These are phyloP conservation scores for Unio pictorum DNA, from an alignment of 2,888 invertebrate genomes.

Conservation along the genomic window DNA sequence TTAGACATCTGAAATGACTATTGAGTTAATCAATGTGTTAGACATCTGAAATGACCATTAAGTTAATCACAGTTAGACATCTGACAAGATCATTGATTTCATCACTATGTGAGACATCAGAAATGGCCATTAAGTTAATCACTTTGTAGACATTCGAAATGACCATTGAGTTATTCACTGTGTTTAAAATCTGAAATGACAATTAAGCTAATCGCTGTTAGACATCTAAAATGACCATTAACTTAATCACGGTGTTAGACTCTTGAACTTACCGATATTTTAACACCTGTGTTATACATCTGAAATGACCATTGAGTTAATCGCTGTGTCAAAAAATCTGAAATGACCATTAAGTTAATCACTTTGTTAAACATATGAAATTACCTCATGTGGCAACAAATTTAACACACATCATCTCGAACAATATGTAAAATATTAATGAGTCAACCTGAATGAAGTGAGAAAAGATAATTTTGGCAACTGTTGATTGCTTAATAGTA, in stretches of 20 bases:
- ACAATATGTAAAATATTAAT: too few relatives aligned
- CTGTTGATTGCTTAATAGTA: too few relatives aligned
- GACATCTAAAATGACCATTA: not conserved
- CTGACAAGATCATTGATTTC: slow-evolving; percentile 7
- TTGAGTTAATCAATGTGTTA: slow-evolving; percentile 27
- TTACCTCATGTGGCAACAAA: not conserved
- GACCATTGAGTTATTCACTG: not conserved
- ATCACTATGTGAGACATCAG: too few relatives aligned
- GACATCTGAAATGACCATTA: slow-evolving; percentile 28
- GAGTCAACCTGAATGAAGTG: too few relatives aligned
- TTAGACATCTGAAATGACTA: slow-evolving; percentile 30
- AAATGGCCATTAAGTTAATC: slow-evolving; percentile 19
- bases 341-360: too few relatives aligned
- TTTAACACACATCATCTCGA: too few relatives aligned
- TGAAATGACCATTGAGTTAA: too few relatives aligned
- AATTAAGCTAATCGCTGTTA: not conserved
- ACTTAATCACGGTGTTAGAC: not conserved
- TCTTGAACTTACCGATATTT: not conserved
- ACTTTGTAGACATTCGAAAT: slow-evolving; percentile 36
- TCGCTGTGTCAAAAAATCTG: not conserved
- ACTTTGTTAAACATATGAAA: slow-evolving; percentile 7
- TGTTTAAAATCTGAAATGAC: not conserved
- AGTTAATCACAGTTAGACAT: slow-evolving; percentile 32
- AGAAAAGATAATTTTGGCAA: too few relatives aligned
- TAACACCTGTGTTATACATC: not conserved